Conservation (phyloP, 2,113 vertebrate genomes). For the Neopipo cinnamomea region DNA sequence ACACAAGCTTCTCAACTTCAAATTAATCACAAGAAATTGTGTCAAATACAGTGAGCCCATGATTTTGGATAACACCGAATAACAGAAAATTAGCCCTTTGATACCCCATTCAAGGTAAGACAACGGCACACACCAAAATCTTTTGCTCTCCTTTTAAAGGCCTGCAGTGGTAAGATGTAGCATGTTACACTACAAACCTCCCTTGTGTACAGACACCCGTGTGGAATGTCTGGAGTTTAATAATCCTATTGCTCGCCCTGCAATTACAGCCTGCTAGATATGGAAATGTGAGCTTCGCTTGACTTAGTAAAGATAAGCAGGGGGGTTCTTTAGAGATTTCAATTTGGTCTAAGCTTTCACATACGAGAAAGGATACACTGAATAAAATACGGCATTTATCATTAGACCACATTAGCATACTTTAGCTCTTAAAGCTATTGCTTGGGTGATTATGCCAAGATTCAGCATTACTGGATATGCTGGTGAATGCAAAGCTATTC, state of each 20-base stretch:
- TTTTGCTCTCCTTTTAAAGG: background rate
- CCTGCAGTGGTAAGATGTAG: background rate
- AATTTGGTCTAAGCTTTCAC: background rate
- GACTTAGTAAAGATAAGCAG: constrained; percentile 17
- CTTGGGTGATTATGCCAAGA: background rate
- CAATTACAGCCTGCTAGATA: background rate
- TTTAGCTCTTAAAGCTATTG: constrained; percentile 36
- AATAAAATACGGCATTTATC: constrained; percentile 31
- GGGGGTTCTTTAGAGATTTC: background rate
- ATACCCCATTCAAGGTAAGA: background rate
- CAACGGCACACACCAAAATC: background rate
- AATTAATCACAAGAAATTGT: background rate
- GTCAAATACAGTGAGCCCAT: background rate
- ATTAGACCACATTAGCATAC: constrained; percentile 24
- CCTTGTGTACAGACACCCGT: background rate
- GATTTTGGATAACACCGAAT: background rate
- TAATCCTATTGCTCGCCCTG: constrained; percentile 4
- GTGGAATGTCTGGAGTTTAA: constrained; percentile 23
- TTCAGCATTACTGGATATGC: background rate
- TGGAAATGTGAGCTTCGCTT: background rate
- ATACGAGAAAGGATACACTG: background rate
- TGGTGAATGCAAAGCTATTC: background rate
- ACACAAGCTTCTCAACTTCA: background rate
- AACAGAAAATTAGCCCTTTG: background rate
- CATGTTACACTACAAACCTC: background rate